Base-by-base conservation (phyloP, 2,888 invertebrate genomes). In the Andrena flavipes region DNA sequence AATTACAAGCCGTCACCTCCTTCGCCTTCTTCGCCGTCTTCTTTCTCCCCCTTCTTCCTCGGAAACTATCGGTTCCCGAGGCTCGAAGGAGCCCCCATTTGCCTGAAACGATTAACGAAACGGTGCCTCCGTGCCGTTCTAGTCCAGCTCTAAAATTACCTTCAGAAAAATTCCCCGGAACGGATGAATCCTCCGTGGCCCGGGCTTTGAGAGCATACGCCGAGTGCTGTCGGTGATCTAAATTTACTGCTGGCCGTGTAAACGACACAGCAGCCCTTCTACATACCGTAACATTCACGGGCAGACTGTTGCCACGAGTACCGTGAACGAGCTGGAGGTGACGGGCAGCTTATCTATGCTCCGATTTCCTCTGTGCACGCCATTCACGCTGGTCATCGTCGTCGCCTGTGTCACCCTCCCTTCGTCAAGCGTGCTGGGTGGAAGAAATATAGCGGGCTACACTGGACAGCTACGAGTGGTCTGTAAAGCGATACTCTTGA, bases 201-300 rank as follows among this genome's bases (percentile, higher is more conserved):
- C 10, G 35, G 33, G 80, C 83, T 85, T 83, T 76, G 88, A 87
- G 87, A 85, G 85, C 73, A 82, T n/a, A 69, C 87, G 87, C 81
- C 85, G 76, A 87, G 88, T 88, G 88, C 56, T 56, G 56, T 63
- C 80, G 85, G 87, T 88, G 87, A 88, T 88, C 88, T 88, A 88
- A 88, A 88, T 88, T 88, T 88, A 88, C 88, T 87, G 88, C 76
- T 71, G 70, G 75, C 65, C 88, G 81, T 88, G 88, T 87, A 88
- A 88, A 88, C 87, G 87, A 88, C 87, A 87, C 82, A 74, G 84
- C 75, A 64, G 70, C 85, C 76, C 81, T 88, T 84, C 85, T 82
- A 86, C 87, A 83, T 88, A 86, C 83, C 88, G 87, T 88, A 88
- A 88, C 87, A 88, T 88, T 88, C 87, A 87, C 88, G 79, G 83